Conservation (phyloP, 2,888 invertebrate species). For the Automeris io region DNA sequence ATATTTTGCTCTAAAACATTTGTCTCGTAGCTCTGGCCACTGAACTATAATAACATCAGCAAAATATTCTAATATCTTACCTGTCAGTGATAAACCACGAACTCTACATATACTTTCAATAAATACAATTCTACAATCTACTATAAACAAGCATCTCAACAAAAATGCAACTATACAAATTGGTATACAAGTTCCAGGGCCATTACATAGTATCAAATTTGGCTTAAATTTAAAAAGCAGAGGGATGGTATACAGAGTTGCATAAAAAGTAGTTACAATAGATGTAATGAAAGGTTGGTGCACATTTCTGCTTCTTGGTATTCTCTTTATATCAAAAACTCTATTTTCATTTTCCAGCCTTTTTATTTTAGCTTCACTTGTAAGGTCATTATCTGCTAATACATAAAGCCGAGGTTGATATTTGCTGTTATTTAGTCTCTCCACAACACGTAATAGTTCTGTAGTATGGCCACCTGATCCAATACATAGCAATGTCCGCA, state of each 20-base stretch:
- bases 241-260: conserved; percentile 82
- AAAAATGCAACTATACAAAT: conserved; percentile 88
- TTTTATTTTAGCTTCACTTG: conserved; percentile 83
- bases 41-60: conserved; percentile 94
- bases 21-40: conserved; percentile 87
- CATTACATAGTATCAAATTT: conserved; percentile 92
- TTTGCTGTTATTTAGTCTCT: conserved; percentile 76
- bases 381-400: conserved; percentile 85
- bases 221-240: conserved; percentile 83
- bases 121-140: conserved; percentile 87
- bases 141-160: conserved; percentile 81
- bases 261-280: conserved; percentile 85
- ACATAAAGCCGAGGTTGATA: conserved; percentile 88
- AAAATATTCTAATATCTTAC: conserved; percentile 88
- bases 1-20: conserved; percentile 83
- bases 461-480: conserved; percentile 95
- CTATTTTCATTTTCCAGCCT: conserved; percentile 54
- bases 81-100: conserved; percentile 90
- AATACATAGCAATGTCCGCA: conserved; percentile 79
- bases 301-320: conserved; percentile 92
- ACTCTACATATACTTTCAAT: conserved; percentile 97
- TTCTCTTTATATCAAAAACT: conserved; percentile 72
- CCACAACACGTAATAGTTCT: conserved; percentile 90
- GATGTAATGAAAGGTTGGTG: conserved; percentile 90
- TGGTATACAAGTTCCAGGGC: conserved; percentile 98